Evolutionary conservation across 2,797 vertebrate species (phyloP), one percentile per base, ranked within the genome.

Genomic region (Pristis pectinata): DNA sequence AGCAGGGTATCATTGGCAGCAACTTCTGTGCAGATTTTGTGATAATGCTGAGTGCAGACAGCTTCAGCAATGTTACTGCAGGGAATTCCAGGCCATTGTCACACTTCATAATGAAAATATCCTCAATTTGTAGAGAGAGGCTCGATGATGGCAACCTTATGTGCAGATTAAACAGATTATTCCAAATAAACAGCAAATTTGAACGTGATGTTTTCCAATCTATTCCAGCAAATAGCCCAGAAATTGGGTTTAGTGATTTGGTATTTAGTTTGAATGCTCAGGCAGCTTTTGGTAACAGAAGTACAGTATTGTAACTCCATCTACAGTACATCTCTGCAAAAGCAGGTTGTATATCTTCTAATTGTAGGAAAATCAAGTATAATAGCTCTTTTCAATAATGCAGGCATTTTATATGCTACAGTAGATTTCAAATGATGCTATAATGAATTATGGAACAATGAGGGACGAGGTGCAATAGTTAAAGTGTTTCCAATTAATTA

Each of bases 301-400:
- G 30, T 74, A 9, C 27, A 93, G 91, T 93, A 10, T n/a, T 94
- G 15, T 53, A 56, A 94, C 92, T 76, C 92, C 92, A 94, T 53
- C 70, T 76, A 94, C 92, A 53, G 92, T 17, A 49, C 72, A 9
- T 53, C 15, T 70, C 61, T 92, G 87, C 2, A 91, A 93, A 72
- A 72, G 83, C 83, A 74, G 22, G 41, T 49, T 91, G 61, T 22
- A 37, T 22, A 70, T 41, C 70, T 72, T 44, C 53, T 27, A 53
- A 34, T 34, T 34, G 11, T 53, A 27, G 2, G 4, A 53, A 17
- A 0, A n/a, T 24, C 64, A 1, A 92, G 22, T 41, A 27, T 19
- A 9, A 41, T 22, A 19, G 9, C 49, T 6, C 34, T 9, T 17
- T 56, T 74, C 59, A 67, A 7, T 91, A 22, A 44, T n/a, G 56